phyloP scores from a whole-genome alignment of 2,797 vertebrate genomes.

The Sebastes elongatus region DNA sequence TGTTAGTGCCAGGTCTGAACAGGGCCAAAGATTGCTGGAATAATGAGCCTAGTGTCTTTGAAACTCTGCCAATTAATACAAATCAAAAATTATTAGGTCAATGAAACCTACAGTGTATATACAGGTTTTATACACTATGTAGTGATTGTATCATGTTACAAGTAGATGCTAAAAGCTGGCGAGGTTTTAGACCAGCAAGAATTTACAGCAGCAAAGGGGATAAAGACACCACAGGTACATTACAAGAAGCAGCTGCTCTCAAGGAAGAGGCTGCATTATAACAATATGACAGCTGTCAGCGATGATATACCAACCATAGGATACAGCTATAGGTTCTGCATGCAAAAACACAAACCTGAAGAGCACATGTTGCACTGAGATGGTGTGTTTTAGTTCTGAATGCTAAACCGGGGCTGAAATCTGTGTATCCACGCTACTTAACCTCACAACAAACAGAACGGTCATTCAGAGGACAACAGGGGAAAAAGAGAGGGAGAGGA shows the following conservation, averaged over 20 bases:
- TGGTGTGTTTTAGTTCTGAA: slow-evolving; percentile 6
- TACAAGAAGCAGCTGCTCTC: slow-evolving; percentile 35
- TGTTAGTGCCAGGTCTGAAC: too few species aligned
- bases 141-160: not conserved
- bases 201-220: slow-evolving; percentile 53
- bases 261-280: slow-evolving; percentile 48
- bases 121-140: not conserved
- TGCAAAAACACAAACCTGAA: slow-evolving; percentile 41
- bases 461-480: slow-evolving; percentile 30
- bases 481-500: not conserved
- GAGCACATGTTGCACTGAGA: slow-evolving; percentile 44
- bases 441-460: slow-evolving; percentile 45
- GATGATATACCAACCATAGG: slow-evolving; percentile 51
- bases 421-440: slow-evolving; percentile 25
- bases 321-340: slow-evolving; percentile 14
- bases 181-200: not conserved
- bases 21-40: not conserved
- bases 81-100: not conserved
- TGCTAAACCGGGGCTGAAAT: slow-evolving; percentile 27
- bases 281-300: slow-evolving; percentile 61
- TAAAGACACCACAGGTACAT: slow-evolving; percentile 38
- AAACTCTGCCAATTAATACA: not conserved
- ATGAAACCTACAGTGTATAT: not conserved
- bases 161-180: slow-evolving; percentile 10
- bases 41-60: not conserved